Base-by-base conservation (phyloP, 2,797 vertebrate genomes). In the Merluccius polli region DNA sequence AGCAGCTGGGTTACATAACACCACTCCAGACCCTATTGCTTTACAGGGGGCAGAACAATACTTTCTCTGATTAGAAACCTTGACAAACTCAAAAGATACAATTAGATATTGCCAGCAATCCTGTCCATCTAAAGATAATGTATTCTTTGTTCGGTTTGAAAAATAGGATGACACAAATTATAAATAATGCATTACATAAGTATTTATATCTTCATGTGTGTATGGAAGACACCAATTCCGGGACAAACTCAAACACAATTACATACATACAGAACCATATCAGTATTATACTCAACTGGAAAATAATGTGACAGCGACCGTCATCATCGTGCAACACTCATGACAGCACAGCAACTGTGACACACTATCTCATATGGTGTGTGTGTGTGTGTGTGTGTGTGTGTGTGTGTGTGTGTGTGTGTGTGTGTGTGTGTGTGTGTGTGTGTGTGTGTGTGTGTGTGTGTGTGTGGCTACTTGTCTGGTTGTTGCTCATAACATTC, bases 361-460 rank as follows among this genome's bases (percentile, higher is more conserved):
- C 4, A 48, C 44, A 18, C 44, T 48, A 48, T 41, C 15, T 48
- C 16, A 48, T 18, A 18, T 48, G 44, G 44, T 21, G 44, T 48
- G 44, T 48, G 44, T 35, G 33, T 35, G 33, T 35, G 33, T 35
- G 33, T 38, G 36, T 38, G 36, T 38, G 36, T 38, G 36, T 52
- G 44, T 21, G 44, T 52, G 44, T 21, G 44, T 52, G 44, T 21
- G 44, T 52, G 44, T n/a, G 48, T 52, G 48, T n/a, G 48, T 52
- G 48, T n/a, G 48, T 67, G 31, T 74, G 73, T 30, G 4, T 2
- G 44, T 33, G 16, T 83, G 77, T 65, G 72, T 70, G 67, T 11
- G 65, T 68, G 65, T 68, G 65, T 68, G 27, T 68, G 9, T 68
- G 11, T 68, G 29, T 68, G 29, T 27, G 63, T 59, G 52, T 59